Evolutionary conservation across 2,888 invertebrate genomes (phyloP).

Genomic region (Oscheius sp.): DNA sequence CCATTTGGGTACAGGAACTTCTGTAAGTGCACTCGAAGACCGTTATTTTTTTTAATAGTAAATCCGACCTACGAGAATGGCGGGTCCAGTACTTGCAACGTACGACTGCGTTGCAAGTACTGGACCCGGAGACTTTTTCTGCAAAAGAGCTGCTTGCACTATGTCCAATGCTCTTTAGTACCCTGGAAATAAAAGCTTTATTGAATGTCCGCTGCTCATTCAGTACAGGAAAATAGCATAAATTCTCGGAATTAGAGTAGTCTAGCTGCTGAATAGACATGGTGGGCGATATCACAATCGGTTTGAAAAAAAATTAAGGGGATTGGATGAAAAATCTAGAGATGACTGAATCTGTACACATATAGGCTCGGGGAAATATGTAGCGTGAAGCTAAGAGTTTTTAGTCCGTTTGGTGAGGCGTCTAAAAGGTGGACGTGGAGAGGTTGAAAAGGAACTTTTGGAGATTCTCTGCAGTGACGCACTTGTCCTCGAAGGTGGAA

Average conservation of each 20-base stretch:
- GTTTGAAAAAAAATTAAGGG: conserved; percentile 2
- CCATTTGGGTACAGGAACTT: too few species aligned
- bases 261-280: conserved; percentile 22
- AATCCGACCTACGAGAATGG: too few species aligned
- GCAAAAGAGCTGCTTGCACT: too few species aligned
- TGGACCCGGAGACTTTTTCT: too few species aligned
- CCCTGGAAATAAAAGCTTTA: conserved; percentile 5
- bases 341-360: conserved; percentile 19
- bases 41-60: too few species aligned
- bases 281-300: conserved; percentile 33
- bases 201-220: neutral
- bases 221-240: neutral
- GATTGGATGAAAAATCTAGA: neutral
- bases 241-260: too few species aligned
- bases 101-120: too few species aligned
- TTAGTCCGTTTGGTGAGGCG: conserved; percentile 6
- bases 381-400: neutral
- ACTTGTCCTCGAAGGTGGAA: conserved; percentile 60
- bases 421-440: conserved; percentile 34
- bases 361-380: conserved; percentile 1
- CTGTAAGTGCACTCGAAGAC: too few species aligned
- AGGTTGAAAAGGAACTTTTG: conserved; percentile 58
- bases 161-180: too few species aligned
- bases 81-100: too few species aligned
- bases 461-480: conserved; percentile 57